phyloP scores from a whole-genome alignment of 2,113 vertebrate genomes.

The Dicentrarchus labrax region DNA sequence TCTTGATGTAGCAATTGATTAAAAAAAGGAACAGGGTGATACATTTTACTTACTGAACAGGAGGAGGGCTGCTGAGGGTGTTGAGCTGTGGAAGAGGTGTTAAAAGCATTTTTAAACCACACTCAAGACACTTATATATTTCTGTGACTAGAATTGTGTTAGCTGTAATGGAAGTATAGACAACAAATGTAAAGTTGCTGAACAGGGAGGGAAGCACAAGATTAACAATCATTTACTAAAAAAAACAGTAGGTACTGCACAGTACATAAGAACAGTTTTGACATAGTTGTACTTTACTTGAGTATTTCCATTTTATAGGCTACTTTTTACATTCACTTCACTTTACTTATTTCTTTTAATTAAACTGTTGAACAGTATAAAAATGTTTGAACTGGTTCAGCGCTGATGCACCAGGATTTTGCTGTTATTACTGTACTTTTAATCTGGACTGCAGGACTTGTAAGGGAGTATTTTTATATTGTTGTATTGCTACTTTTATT shows the following conservation, averaged over 20 bases:
- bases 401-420: neutral
- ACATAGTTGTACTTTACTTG: neutral
- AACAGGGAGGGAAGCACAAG: neutral
- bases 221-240: neutral
- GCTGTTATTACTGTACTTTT: neutral
- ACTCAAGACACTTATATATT: constrained; percentile 3
- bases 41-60: neutral
- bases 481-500: neutral
- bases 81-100: constrained; percentile 14
- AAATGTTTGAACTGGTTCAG: neutral
- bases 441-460: neutral
- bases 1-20: neutral
- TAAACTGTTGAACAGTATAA: neutral
- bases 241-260: neutral
- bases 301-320: neutral
- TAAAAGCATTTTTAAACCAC: constrained; percentile 19
- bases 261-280: neutral
- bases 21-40: neutral
- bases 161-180: neutral
- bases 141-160: constrained; percentile 18
- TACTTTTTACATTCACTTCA: neutral
- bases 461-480: neutral
- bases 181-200: neutral
- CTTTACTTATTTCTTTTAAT: neutral
- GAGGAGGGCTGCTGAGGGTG: neutral